Conservation (phyloP, 2,888 invertebrate genomes). For the Pterostichus madidus region DNA sequence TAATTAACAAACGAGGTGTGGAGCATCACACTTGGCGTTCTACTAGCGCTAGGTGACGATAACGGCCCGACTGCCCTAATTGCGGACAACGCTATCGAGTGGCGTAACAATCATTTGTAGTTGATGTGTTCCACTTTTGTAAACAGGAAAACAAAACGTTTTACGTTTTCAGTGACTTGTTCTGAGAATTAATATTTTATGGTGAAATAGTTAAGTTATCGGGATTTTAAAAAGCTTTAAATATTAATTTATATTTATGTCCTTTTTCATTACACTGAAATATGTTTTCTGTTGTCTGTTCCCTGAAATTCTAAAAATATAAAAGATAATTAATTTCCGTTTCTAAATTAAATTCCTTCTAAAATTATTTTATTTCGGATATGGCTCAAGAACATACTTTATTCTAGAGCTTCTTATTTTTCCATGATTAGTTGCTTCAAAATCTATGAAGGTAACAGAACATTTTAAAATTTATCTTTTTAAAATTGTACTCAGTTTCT, state of each 20-base stretch:
- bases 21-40: constrained; percentile 22
- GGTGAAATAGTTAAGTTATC: background rate
- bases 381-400: too few species aligned
- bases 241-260: background rate
- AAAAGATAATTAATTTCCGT: background rate
- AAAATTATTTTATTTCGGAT: too few species aligned
- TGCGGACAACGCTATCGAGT: constrained; percentile 33
- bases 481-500: too few species aligned
- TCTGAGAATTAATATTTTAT: background rate
- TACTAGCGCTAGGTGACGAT: background rate
- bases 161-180: constrained; percentile 5
- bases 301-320: too few species aligned
- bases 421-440: too few species aligned
- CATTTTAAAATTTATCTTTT: too few species aligned
- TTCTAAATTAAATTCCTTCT: background rate
- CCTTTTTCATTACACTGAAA: background rate
- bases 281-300: too few species aligned
- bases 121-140: constrained; percentile 53
- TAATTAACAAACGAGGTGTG: constrained; percentile 47
- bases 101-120: constrained; percentile 41
- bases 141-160: constrained; percentile 39
- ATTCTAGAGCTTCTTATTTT: too few species aligned
- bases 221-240: background rate
- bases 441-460: too few species aligned
- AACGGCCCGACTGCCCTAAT: constrained; percentile 47